These are phyloP conservation scores for Sphaerodactylus townsendi DNA, from an alignment of 2,113 vertebrate species.

Conservation along the genomic window DNA sequence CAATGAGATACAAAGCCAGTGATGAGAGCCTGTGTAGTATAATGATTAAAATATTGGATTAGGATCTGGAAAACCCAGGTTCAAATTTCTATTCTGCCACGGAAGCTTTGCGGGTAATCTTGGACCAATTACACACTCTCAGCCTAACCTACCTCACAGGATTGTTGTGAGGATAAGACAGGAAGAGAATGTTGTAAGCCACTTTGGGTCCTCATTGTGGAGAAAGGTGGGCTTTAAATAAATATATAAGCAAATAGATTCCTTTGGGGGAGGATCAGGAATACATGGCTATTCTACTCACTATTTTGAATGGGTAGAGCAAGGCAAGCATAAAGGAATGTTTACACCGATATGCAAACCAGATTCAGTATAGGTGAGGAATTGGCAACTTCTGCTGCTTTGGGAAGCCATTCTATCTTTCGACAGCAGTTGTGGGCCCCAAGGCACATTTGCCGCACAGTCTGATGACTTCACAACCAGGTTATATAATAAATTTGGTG, in stretches of 20 bases:
- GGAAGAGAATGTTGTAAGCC: too few relatives aligned
- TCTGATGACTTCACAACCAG: background rate
- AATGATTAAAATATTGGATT: too few relatives aligned
- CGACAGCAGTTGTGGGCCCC: background rate
- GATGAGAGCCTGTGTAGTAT: background rate
- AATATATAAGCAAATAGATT: too few relatives aligned
- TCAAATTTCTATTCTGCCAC: too few relatives aligned
- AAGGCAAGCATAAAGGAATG: background rate
- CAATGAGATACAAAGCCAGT: conserved; percentile 17
- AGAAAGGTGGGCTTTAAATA: too few relatives aligned
- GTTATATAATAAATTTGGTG: background rate
- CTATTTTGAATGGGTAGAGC: background rate
- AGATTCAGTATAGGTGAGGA: fast-evolving
- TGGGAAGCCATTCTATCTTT: background rate
- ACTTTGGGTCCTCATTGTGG: too few relatives aligned
- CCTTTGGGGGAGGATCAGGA: background rate
- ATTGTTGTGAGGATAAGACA: too few relatives aligned
- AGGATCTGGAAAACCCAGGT: too few relatives aligned
- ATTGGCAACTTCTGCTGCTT: background rate
- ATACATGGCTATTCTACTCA: background rate
- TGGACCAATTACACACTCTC: too few relatives aligned
- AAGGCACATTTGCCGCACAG: background rate
- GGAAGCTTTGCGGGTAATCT: too few relatives aligned
- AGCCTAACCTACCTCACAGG: too few relatives aligned
- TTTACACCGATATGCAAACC: background rate